phyloP scores from a whole-genome alignment of 1,140 invertebrate species.

The Phymorhynchus buccinoides region DNA sequence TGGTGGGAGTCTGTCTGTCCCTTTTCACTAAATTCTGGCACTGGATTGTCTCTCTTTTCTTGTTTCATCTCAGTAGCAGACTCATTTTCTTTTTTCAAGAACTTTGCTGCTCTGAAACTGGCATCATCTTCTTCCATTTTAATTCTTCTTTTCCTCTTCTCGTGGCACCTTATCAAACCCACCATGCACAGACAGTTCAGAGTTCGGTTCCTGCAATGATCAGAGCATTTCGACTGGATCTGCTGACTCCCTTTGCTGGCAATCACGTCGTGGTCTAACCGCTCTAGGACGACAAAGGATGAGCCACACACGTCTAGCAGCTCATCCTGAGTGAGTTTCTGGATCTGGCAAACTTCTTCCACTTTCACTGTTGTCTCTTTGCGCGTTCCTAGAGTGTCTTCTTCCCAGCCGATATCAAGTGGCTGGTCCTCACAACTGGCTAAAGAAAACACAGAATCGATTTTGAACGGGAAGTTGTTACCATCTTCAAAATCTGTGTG shows the following conservation, averaged over 20 bases:
- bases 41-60: background rate
- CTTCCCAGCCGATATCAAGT: background rate
- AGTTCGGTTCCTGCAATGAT: conserved; percentile 32
- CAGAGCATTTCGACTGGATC: conserved; percentile 15
- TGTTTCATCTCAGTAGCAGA: background rate
- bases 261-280: background rate
- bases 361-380: background rate
- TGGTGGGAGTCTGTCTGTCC: background rate
- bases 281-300: conserved; percentile 29
- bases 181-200: conserved; percentile 32
- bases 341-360: background rate
- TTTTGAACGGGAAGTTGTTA: conserved; percentile 27
- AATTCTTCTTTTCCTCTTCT: background rate
- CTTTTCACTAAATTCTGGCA: background rate
- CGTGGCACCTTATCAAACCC: conserved; percentile 18
- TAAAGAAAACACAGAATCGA: conserved; percentile 34
- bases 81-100: background rate
- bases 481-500: background rate
- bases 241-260: background rate
- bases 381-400: background rate
- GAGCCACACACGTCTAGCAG: conserved; percentile 31
- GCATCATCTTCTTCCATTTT: background rate
- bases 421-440: background rate
- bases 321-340: conserved; percentile 13
- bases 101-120: background rate